A percentile compares a stretch with the other conserved stretches of the same genome.
phyloP scores from a whole-genome alignment of 2,888 invertebrate species.

The Latheticus oryzae region DNA sequence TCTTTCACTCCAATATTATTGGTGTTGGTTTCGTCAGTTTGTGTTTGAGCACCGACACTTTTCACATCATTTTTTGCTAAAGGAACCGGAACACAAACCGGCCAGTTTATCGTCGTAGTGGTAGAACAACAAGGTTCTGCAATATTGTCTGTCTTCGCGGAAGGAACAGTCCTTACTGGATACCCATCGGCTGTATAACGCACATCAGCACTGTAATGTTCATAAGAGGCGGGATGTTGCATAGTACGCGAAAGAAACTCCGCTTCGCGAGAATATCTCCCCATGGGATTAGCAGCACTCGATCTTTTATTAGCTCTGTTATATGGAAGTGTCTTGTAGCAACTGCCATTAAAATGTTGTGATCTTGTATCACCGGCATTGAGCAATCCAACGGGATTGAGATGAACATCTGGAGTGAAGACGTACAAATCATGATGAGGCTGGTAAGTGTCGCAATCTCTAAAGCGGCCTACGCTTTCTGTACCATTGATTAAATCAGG shows the following conservation, averaged over 20 bases:
- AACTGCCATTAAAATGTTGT: conserved; percentile 62
- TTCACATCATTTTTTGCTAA: conserved; percentile 65
- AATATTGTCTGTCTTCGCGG: conserved; percentile 55
- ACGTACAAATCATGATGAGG: conserved; percentile 67
- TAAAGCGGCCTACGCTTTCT: conserved; percentile 68
- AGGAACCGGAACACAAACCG: conserved; percentile 69
- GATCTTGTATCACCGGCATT: conserved; percentile 54
- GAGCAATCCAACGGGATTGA: conserved; percentile 82
- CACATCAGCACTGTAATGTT: conserved; percentile 71
- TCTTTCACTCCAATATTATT: conserved; percentile 48
- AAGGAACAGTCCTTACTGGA: conserved; percentile 55
- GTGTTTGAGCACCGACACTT: conserved; percentile 73
- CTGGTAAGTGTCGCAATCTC: conserved; percentile 39
- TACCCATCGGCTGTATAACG: conserved; percentile 86
- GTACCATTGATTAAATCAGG: conserved; percentile 85
- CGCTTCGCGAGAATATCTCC: conserved; percentile 73
- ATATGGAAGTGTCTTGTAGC: conserved; percentile 83
- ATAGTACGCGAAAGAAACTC: conserved; percentile 71
- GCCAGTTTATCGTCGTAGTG: conserved; percentile 65
- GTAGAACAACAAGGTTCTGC: conserved; percentile 54
- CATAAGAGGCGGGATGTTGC: conserved; percentile 62
- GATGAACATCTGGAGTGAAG: conserved; percentile 76
- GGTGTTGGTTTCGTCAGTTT: conserved; percentile 60
- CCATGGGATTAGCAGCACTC: conserved; percentile 69
- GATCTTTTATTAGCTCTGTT: conserved; percentile 72